phyloP scores from a whole-genome alignment of 2,888 invertebrate species.

The Macrophya alboannulata region DNA sequence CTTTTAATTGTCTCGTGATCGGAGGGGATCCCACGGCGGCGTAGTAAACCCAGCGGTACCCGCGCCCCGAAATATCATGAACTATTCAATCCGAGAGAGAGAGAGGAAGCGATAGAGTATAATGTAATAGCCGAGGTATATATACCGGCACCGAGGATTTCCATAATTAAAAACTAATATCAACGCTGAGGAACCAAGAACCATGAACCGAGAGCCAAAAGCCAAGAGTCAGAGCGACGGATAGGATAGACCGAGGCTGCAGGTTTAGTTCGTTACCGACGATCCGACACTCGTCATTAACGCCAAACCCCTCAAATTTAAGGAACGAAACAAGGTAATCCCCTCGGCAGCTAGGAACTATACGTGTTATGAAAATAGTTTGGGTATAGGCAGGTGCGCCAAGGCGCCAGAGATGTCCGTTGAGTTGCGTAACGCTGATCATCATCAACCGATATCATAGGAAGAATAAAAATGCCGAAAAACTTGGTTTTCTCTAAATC shows the following conservation, averaged over 20 bases:
- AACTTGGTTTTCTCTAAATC: background rate
- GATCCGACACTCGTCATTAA: slow-evolving; percentile 55
- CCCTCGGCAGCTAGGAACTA: slow-evolving; percentile 26
- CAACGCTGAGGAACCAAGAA: slow-evolving; percentile 16
- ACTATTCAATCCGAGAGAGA: slow-evolving; percentile 27
- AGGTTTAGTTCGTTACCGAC: slow-evolving; percentile 39
- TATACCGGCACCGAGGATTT: slow-evolving; percentile 52
- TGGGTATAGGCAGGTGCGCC: slow-evolving; percentile 28
- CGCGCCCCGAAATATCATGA: slow-evolving; percentile 38
- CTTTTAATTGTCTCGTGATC: slow-evolving; percentile 65
- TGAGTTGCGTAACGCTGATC: slow-evolving; percentile 6
- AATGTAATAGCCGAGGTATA: slow-evolving; percentile 25
- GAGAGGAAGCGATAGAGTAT: background rate
- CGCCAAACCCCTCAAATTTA: slow-evolving; percentile 52
- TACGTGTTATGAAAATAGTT: slow-evolving; percentile 14
- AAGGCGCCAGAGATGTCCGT: slow-evolving; percentile 27
- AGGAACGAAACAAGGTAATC: slow-evolving; percentile 49
- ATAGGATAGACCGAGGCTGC: background rate
- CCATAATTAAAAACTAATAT: slow-evolving; percentile 58
- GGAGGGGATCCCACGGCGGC: slow-evolving; percentile 57
- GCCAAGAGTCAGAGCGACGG: slow-evolving; percentile 11
- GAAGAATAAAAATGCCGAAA: background rate
- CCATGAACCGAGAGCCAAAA: background rate
- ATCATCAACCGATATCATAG: slow-evolving; percentile 2
- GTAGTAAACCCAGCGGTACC: slow-evolving; percentile 49